Base-by-base conservation (phyloP, 2,888 invertebrate genomes). In the Lasius fuliginosus region DNA sequence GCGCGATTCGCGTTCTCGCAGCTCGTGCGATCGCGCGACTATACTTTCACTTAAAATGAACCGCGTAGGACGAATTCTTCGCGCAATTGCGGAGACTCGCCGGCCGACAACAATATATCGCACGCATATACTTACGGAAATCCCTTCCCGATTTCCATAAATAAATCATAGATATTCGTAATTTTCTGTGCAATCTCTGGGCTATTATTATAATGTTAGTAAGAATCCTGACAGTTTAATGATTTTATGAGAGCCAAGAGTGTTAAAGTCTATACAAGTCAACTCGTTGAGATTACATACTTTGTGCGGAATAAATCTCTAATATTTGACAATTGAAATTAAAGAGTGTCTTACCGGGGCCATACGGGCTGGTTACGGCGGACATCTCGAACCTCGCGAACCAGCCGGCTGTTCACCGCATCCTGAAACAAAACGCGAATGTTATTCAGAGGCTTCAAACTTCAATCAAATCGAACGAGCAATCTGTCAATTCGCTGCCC, bases 301-400 rank as follows among this genome's bases (percentile, higher is more conserved):
- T 40, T 4, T 6, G 68, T 33, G 12, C 53, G 15, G 0, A 33
- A 5, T 9, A 15, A 42, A 36, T 8, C 11, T 12, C 9, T 8
- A 42, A 5, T 23, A 27, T 68, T 18, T 33, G 36, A 40, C 8
- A 36, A 68, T 68, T 5, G 8, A 68, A n/a, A 42, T 12, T 0
- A 82, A 89, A 68, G 49, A 56, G n/a, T 65, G n/a, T 93, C 95
- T 94, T 93, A 95, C 95, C 94, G 90, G 94, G 94, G 93, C 95
- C 94, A 94, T 95, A 95, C 89, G 95, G 95, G 92, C 95, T 95
- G 91, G 95, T 95, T 92, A 95, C 95, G 92, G 95, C 94, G 90
- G 95, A 95, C 95, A 95, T 95, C 92, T 94, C 94, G 94, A 93
- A 90, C 90, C 91, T 92, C 85, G 87, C 86, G 68, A 69, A 87